Evolutionary conservation across 2,888 invertebrate genomes (phyloP), one percentile per base, ranked within the genome.

Genomic region (Metacarcinus magister): DNA sequence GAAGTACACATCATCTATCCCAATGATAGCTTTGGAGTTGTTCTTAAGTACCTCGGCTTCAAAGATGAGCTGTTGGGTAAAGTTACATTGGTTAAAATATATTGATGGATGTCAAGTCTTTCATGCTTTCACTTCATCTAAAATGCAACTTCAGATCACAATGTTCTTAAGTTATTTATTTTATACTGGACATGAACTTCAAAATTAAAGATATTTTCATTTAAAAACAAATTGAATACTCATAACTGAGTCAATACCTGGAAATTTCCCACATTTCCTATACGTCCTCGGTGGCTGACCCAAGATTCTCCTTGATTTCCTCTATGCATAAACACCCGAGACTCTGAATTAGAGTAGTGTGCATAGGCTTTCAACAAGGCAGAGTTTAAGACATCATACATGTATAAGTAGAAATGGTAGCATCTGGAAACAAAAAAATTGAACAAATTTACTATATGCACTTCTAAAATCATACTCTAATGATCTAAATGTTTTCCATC

Each of bases 1-100:
- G 75, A 90, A 87, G 92, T 96, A 96, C 13, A 96, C 75, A 46
- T 96, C 96, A 89, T 96, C 96, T 82, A 96, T 95, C 16, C 94
- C 96, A 44, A 96, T 39, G 44, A 95, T 54, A 8, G 93, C 93
- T 3, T 32, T n/a, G 16, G 92, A 39, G n/a, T 67, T 54, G 43
- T 96, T 75, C 16, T 93, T 93, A 60, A 96, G 39, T 8, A 94
- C 89, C 60, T 94, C 32, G 5, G 94, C 96, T 32, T 96, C 93
- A 91, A 96, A 95, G 43, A 95, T 94, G 8, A 96, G 19, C 96
- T 96, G 94, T 44, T 54, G 87, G 32, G 28, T 13, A 16, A 94
- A 67, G 46, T 44, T 75, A 5, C 16, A 0, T n/a, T 60, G 16
- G 60, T 54, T 23, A 28, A n/a, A 75, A 28, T 28, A 7, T 75